Evolutionary conservation across 2,888 invertebrate species (phyloP), one percentile per base, ranked within the genome.

Genomic region (Cosmia trapezina): DNA sequence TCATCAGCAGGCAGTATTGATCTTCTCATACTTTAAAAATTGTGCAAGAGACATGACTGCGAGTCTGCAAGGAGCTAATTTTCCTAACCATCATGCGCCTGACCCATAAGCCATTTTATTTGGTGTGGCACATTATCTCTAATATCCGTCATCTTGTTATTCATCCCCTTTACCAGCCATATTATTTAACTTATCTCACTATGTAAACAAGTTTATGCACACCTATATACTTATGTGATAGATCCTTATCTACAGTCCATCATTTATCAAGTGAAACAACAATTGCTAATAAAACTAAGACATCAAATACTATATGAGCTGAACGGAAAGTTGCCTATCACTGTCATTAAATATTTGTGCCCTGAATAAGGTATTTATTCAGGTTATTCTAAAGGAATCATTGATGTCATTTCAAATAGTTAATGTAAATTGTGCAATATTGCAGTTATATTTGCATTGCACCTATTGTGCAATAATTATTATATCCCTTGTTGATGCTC

Each of bases 391-490:
- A 47, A 59, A 62, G 57, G 9, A 12, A 45, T 59, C 8, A 33
- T 17, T 49, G 17, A 37, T 61, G 53, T 51, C 28, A 33, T 63
- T 76, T 60, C 43, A 54, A 53, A 64, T n/a, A 12, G 19, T 41
- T 5, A 64, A n/a, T 45, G 9, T 53, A 41, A 62, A 53, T 78
- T 63, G 64, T 78, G 62, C 51, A 73, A 78, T 43, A 43, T 4
- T 65, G 41, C 8, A 65, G n/a, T 68, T 57, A 37, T 49, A n/a
- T 66, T 60, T 66, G 17, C 49, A 54, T 71, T 80, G 61, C 77
- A 66, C 57, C 41, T 37, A 71, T 71, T 76, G 53, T 81, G 77
- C 77, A 76, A 81, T 68, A 19, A 47, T 45, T 22, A 43, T 41
- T 28, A 1, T 22, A 47, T 53, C 19, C 51, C 61, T 78, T 77